Conservation (phyloP, 1,140 invertebrate species). For the Theocolax elegans region DNA sequence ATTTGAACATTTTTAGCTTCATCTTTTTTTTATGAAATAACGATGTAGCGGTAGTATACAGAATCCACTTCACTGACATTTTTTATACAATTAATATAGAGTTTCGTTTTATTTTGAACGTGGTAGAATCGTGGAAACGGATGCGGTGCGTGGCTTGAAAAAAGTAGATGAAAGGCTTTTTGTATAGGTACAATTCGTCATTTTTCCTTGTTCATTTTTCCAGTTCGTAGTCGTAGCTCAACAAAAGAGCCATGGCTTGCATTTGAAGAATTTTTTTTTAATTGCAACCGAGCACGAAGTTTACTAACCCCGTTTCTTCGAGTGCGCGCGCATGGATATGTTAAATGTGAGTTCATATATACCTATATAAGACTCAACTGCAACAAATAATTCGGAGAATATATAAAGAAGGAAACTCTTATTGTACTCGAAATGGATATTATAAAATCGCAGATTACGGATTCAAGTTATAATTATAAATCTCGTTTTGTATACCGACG, state of each 20-base stretch:
- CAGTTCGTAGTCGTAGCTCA: background rate
- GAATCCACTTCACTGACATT: no score
- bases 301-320: constrained; percentile 8
- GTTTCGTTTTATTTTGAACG: no score
- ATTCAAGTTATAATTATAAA: background rate
- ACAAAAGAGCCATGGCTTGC: constrained; percentile 5
- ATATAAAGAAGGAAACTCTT: background rate
- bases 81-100: no score
- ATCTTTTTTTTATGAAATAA: no score
- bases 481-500: background rate
- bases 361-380: background rate
- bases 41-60: no score
- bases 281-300: background rate
- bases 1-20: no score
- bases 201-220: background rate
- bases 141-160: no score
- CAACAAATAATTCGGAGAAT: background rate
- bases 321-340: background rate
- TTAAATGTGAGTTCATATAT: background rate
- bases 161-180: no score
- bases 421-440: no score
- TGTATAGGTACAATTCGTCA: no score
- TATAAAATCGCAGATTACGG: background rate
- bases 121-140: no score
- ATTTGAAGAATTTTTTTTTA: constrained; percentile 9